A percentile compares a stretch with the other conserved stretches of the same genome.
phyloP scores from a whole-genome alignment of 2,797 vertebrate genomes.

The Paramormyrops hopkinsi region DNA sequence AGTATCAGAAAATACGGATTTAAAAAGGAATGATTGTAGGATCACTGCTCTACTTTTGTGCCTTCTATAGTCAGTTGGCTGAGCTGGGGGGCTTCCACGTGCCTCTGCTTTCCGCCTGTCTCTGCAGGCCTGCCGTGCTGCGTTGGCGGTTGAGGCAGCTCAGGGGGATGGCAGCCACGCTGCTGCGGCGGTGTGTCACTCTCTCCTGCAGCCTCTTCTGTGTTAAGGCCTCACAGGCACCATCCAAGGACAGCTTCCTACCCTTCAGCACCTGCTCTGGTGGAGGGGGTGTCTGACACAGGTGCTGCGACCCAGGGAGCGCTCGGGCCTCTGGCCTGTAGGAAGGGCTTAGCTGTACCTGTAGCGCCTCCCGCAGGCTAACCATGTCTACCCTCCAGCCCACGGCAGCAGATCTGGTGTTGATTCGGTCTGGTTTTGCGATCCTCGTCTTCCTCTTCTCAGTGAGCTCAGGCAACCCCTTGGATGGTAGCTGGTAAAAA shows the following conservation, averaged over 20 bases:
- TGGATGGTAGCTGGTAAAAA: constrained; percentile 19
- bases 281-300: not conserved
- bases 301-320: not conserved
- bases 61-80: not conserved
- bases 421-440: not conserved
- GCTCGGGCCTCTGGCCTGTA: not conserved
- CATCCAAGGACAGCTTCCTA: constrained; percentile 25
- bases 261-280: not conserved
- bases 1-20: not conserved
- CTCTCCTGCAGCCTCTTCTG: not conserved
- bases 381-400: not conserved
- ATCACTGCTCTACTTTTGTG: not conserved
- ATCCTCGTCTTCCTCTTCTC: not conserved
- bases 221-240: constrained; percentile 23
- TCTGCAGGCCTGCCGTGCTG: not conserved
- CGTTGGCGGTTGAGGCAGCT: not conserved
- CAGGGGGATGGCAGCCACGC: constrained; percentile 31
- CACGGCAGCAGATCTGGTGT: not conserved
- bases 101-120: not conserved
- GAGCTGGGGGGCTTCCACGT: not conserved
- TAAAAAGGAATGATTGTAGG: not conserved
- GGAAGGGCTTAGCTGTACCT: not conserved
- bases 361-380: not conserved
- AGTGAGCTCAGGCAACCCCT: not conserved
- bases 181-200: constrained; percentile 26